phyloP scores from a whole-genome alignment of 2,888 invertebrate genomes.

The Linnaemya vulpina region DNA sequence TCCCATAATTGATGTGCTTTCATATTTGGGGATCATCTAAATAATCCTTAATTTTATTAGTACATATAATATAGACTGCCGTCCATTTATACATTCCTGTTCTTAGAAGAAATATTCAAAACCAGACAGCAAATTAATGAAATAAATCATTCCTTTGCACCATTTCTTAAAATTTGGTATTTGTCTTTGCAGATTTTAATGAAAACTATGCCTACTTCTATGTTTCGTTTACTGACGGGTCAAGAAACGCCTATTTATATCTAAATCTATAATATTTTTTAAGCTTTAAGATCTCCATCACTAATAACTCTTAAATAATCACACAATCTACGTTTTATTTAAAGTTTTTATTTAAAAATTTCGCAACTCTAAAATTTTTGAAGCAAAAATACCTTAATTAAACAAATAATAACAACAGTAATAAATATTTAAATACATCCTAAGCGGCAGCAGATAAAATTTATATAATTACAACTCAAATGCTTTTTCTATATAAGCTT shows the following conservation, averaged over 20 bases:
- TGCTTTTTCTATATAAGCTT: slow-evolving; percentile 53
- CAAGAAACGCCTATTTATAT: slow-evolving; percentile 99
- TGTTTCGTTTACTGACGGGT: slow-evolving; percentile 99
- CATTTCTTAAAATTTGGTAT: neutral
- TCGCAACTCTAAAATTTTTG: slow-evolving; percentile 35
- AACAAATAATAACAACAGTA: slow-evolving; percentile 49
- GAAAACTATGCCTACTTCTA: slow-evolving; percentile 99
- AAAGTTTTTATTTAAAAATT: slow-evolving; percentile 39
- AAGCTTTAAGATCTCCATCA: slow-evolving; percentile 57
- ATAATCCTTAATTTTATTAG: no score
- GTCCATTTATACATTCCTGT: no score
- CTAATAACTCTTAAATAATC: slow-evolving; percentile 51
- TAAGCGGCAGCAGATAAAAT: slow-evolving; percentile 68
- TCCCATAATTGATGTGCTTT: no score
- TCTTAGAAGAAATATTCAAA: no score
- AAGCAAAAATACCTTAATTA: slow-evolving; percentile 1
- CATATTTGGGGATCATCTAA: no score
- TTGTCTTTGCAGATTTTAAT: slow-evolving; percentile 93
- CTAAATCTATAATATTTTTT: slow-evolving; percentile 57
- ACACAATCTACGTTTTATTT: slow-evolving; percentile 32
- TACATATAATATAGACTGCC: no score
- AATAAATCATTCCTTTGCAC: no score
- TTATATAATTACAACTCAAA: slow-evolving; percentile 39
- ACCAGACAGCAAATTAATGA: no score
- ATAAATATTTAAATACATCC: slow-evolving; percentile 61